Percentiles rank a stretch among this genome's conserved stretches.
Evolutionary conservation across 1,140 invertebrate species (phyloP).

Genomic region (Oscheius sp.): DNA sequence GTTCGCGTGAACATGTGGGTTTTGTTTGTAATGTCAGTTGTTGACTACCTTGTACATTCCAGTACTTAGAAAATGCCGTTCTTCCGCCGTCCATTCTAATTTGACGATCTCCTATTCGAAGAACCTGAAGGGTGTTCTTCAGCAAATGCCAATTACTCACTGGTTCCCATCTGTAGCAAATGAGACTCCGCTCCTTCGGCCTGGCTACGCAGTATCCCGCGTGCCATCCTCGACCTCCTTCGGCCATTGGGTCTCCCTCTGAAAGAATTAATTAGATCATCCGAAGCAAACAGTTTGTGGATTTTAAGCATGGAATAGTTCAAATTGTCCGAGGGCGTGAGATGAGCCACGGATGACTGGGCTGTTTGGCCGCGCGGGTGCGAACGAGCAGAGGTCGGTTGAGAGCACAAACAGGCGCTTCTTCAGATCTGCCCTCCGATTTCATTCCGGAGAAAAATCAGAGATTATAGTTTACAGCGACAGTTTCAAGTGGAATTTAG

Average conservation of each 20-base stretch:
- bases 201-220: background rate
- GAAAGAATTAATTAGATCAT: background rate
- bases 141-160: background rate
- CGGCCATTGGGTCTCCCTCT: constrained; percentile 5
- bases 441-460: no score
- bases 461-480: no score
- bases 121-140: no score
- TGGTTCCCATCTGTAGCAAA: constrained; percentile 1
- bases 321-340: background rate
- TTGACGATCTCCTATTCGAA: background rate
- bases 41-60: background rate
- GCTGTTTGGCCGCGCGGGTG: background rate
- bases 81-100: background rate
- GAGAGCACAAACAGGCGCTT: background rate
- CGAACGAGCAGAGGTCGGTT: background rate
- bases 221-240: background rate
- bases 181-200: background rate
- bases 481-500: no score
- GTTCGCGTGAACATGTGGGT: no score
- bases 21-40: no score
- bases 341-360: background rate
- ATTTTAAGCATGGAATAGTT: background rate
- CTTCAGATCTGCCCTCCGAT: background rate
- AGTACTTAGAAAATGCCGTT: background rate
- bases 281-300: no score